Evolutionary conservation across 2,113 vertebrate species (phyloP), one percentile per base, ranked within the genome.

Genomic region (Ptilonorhynchus violaceus): DNA sequence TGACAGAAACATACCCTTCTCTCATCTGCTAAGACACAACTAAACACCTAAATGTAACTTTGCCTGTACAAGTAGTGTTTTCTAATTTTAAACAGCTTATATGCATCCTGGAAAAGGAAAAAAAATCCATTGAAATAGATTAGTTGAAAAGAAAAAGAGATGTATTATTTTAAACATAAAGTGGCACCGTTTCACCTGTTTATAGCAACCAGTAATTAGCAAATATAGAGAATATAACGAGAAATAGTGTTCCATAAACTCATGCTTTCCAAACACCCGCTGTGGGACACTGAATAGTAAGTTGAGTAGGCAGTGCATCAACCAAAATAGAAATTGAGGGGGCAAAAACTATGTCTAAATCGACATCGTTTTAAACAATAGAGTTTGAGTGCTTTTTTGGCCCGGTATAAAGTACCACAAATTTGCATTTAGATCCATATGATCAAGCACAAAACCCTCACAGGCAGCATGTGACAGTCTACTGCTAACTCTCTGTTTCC

Each of bases 361-460:
- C 70, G 72, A 8, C 59, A 58, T 4, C 0, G 6, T 59, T 92
- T 96, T 47, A 91, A 88, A 92, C 64, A 91, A 81, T 25, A 59
- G n/a, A 9, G 12, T 66, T 68, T 55, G 46, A 95, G 42, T 59
- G 47, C 14, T 44, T 60, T 84, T 94, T 49, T 84, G 69, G 50
- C 76, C 37, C 28, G 19, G 14, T 59, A 81, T n/a, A 67, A 70
- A 58, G 59, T 53, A 44, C 80, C 69, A 59, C 79, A 84, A n/a
- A 91, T 97, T 97, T 96, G 94, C 93, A 89, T 96, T 81, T 30
- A 76, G 85, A 73, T 35, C 74, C 67, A 28, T 50, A 83, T 69
- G 44, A 94, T 79, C 74, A 93, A 79, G 88, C 58, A 83, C 82
- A 93, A 78, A 93, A 80, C 23, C 28, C 31, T 85, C 44, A 58